Percentiles rank a stretch among this genome's conserved stretches.
Conservation (phyloP, 64 coral and sea anemone species). For the Actinia equina region DNA sequence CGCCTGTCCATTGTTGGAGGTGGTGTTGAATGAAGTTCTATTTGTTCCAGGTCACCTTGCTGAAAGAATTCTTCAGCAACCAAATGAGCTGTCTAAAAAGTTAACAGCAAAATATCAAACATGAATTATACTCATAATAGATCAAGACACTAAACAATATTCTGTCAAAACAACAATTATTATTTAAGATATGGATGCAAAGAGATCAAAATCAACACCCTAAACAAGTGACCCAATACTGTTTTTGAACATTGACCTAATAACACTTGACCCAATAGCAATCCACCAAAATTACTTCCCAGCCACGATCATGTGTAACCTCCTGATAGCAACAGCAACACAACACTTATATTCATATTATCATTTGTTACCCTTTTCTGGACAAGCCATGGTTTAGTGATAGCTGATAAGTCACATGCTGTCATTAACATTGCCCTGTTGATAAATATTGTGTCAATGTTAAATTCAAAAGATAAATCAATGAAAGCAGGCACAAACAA, state of each 20-base stretch:
- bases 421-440: slow-evolving; percentile 95
- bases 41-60: slow-evolving; percentile 95
- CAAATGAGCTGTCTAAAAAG: slow-evolving; percentile 75
- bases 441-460: background rate
- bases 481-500: background rate
- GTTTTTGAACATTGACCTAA: too few species aligned
- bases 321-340: too few species aligned
- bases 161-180: background rate
- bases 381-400: slow-evolving; percentile 91
- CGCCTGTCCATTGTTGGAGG: slow-evolving; percentile 94
- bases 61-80: slow-evolving; percentile 99
- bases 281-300: too few species aligned
- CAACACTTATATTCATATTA: too few species aligned
- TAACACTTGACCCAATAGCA: too few species aligned
- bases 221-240: too few species aligned
- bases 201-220: too few species aligned
- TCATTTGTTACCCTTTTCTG: slow-evolving; percentile 59
- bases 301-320: too few species aligned
- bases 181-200: background rate
- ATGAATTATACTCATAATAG: background rate
- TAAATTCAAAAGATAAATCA: too few species aligned
- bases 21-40: slow-evolving; percentile 84
- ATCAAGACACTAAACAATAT: background rate
- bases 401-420: slow-evolving; percentile 90
- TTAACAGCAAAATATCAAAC: background rate